Percentiles rank a stretch among this genome's conserved stretches.
Conservation (phyloP, 2,888 invertebrate species). For the Alviniconcha strummeri region DNA sequence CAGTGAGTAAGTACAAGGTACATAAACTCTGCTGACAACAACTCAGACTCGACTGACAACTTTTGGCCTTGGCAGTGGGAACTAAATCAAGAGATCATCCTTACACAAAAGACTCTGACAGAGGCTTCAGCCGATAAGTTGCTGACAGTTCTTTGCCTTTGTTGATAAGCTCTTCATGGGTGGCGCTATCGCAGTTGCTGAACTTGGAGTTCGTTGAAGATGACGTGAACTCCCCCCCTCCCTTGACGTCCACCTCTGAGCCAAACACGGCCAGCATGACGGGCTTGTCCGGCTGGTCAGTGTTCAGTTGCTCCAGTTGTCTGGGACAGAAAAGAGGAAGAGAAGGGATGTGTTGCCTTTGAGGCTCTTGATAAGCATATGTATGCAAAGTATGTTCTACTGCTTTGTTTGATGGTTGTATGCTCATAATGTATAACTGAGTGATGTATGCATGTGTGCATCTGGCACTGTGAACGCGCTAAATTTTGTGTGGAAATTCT, state of each 20-base stretch:
- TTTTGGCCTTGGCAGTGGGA: too few relatives aligned
- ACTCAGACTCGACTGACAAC: too few relatives aligned
- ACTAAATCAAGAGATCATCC: not conserved
- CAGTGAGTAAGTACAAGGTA: too few relatives aligned
- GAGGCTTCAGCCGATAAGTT: slow-evolving; percentile 49
- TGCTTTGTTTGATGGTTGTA: too few relatives aligned
- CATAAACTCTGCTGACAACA: too few relatives aligned
- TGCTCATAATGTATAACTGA: too few relatives aligned
- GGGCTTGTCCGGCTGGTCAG: slow-evolving; percentile 60
- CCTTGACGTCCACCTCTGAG: slow-evolving; percentile 54
- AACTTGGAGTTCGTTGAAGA: slow-evolving; percentile 28
- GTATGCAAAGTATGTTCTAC: too few relatives aligned
- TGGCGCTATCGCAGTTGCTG: slow-evolving; percentile 30
- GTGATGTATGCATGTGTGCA: too few relatives aligned
- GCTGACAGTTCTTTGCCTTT: slow-evolving; percentile 50
- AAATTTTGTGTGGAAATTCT: too few relatives aligned
- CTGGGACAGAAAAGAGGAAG: slow-evolving; percentile 42
- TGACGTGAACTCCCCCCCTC: slow-evolving; percentile 46
- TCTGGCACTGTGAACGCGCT: too few relatives aligned
- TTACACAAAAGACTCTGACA: slow-evolving; percentile 53
- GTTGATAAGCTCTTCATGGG: slow-evolving; percentile 48
- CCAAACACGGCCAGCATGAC: slow-evolving; percentile 62
- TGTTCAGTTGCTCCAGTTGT: slow-evolving; percentile 60
- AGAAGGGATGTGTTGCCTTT: not conserved
- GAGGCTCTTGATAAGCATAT: too few relatives aligned